Evolutionary conservation across 2,888 invertebrate species (phyloP), one percentile per base, ranked within the genome.

Genomic region (Rhamphomyia laevipes): DNA sequence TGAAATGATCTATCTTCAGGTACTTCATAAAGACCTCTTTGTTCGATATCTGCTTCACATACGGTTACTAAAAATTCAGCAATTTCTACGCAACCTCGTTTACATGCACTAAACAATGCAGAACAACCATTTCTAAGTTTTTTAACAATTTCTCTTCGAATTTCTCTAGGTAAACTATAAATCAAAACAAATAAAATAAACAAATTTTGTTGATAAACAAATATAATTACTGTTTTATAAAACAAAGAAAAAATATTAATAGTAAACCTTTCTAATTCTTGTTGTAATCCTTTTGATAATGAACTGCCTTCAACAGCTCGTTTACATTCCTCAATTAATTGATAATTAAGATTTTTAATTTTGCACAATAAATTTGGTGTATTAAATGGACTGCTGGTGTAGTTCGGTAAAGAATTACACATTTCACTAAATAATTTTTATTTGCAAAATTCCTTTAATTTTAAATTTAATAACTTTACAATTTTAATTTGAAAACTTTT

Each of bases 21-120:
- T 43, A 87, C 86, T 73, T 90, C 87, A 67, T 84, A 91, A 53
- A 82, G 73, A 37, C 93, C 92, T 59, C 81, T 77, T 70, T 89
- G 89, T 72, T 94, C 93, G 16, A 91, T 77, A 62, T 87, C 83
- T 1, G 91, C 91, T 61, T 77, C 77, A 70, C 93, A 93, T 49
- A 81, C 79, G 50, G 78, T 80, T 55, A 92, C 79, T 37, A 94
- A 76, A 72, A 89, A 93, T 67, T 90, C 86, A 11, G 85, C 90
- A 53, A 91, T 81, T 70, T 87, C 85, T 15, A 81, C 78, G 68
- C 86, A 85, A 46, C 90, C 90, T 61, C 83, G 78, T 70, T 83
- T 81, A 64, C 81, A 80, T 7, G 84, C 84, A 35, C 13, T 35
- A 68, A 91, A 90, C 58, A 91, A 73, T 38, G 90, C 88, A 37